Conservation (phyloP, 2,888 invertebrate genomes). For the Apotomis turbidana region DNA sequence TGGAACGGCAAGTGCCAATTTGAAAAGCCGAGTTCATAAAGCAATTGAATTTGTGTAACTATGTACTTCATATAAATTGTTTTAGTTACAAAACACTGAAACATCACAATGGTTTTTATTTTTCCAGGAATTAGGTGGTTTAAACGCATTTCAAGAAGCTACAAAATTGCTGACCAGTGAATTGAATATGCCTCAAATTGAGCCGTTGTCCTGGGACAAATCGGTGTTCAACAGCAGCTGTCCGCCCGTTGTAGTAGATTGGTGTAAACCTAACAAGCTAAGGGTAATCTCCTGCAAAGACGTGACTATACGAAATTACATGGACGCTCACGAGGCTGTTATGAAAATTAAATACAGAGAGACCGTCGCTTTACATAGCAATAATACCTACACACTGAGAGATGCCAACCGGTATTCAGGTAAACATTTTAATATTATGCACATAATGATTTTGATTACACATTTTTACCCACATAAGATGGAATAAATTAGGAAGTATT, state of each 20-base stretch:
- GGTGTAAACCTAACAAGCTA: conserved; percentile 76
- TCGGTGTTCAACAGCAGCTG: conserved; percentile 78
- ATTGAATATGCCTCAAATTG: conserved; percentile 75
- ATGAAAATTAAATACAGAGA: conserved; percentile 78
- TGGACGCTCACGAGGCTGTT: conserved; percentile 81
- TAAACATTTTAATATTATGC: conserved; percentile 48
- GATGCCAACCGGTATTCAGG: conserved; percentile 79
- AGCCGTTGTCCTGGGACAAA: conserved; percentile 72
- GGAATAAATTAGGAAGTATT: too few relatives aligned
- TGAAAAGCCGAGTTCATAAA: too few relatives aligned
- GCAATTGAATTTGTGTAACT: too few relatives aligned
- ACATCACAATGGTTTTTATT: background rate
- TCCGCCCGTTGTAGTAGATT: conserved; percentile 76
- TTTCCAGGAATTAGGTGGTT: conserved; percentile 75
- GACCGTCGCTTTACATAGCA: conserved; percentile 73
- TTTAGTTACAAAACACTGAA: too few relatives aligned
- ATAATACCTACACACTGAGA: conserved; percentile 76
- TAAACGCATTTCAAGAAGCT: conserved; percentile 76
- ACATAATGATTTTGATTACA: too few relatives aligned
- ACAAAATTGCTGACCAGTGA: conserved; percentile 67
- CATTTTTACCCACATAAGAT: too few relatives aligned
- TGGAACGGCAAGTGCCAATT: too few relatives aligned
- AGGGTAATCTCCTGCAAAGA: conserved; percentile 80
- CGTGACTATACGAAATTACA: conserved; percentile 76
- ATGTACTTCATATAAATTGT: too few relatives aligned